phyloP scores from a whole-genome alignment of 2,888 invertebrate species.

The Netelia fuscicornis region DNA sequence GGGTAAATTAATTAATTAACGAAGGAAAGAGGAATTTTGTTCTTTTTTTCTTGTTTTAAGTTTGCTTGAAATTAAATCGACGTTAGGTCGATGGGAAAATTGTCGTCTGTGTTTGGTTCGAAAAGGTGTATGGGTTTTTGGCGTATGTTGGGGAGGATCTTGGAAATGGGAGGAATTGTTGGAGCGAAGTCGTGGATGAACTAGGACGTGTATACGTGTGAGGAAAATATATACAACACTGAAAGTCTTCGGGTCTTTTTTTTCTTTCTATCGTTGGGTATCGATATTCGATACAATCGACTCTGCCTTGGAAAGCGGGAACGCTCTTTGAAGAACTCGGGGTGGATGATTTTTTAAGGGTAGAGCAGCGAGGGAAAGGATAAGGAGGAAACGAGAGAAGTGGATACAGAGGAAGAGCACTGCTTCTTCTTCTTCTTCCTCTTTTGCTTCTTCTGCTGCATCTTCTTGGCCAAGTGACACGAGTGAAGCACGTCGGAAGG shows the following conservation, averaged over 20 bases:
- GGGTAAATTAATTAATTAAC: no score
- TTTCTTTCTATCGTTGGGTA: constrained; percentile 1
- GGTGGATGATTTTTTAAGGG: constrained; percentile 43
- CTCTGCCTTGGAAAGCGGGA: constrained; percentile 58
- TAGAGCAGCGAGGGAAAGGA: constrained; percentile 61
- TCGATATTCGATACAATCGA: constrained; percentile 69
- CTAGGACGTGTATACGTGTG: neutral
- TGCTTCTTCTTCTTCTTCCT: constrained; percentile 24
- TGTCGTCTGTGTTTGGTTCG: no score
- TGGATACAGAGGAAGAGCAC: constrained; percentile 64
- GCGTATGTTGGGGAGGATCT: no score
- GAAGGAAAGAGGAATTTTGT: no score
- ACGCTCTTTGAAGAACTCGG: constrained; percentile 59
- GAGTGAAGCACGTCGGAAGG: constrained; percentile 53
- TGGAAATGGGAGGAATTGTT: no score
- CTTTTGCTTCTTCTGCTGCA: no score
- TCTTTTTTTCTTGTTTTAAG: no score
- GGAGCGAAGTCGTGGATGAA: constrained; percentile 29
- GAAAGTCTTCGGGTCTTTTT: no score
- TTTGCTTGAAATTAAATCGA: no score
- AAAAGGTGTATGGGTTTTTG: no score
- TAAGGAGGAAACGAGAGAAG: constrained; percentile 55
- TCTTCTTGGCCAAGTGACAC: constrained; percentile 47
- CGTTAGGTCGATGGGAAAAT: no score
- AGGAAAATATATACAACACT: no score